A percentile compares a stretch with the other conserved stretches of the same genome.
These are phyloP conservation scores for Nudaria mundana DNA, from an alignment of 2,888 invertebrate species.

Conservation along the genomic window DNA sequence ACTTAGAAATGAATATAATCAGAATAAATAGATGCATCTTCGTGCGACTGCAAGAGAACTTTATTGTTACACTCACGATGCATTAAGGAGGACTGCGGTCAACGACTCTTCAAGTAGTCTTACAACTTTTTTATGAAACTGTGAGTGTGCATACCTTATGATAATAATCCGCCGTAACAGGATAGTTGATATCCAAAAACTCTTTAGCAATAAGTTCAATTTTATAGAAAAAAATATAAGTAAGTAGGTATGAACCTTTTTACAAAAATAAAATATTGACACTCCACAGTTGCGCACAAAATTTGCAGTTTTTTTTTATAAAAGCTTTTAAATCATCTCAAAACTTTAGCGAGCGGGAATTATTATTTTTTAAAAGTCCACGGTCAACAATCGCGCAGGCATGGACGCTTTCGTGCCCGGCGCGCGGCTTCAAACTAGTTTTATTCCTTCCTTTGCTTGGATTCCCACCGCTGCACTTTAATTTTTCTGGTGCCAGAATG, in stretches of 20 bases:
- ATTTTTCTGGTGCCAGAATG: slow-evolving; percentile 37
- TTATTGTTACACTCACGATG: slow-evolving; percentile 35
- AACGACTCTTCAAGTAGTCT: slow-evolving; percentile 47
- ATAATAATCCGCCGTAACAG: slow-evolving; percentile 5
- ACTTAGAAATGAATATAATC: too few relatives aligned
- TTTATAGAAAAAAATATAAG: too few relatives aligned
- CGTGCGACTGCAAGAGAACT: slow-evolving; percentile 18
- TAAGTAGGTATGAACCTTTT: too few relatives aligned
- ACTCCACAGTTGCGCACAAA: slow-evolving; percentile 4
- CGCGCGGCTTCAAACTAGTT: slow-evolving; percentile 44
- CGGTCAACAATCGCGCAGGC: slow-evolving; percentile 16
- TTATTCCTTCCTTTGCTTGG: slow-evolving; percentile 29
- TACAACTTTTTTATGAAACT: slow-evolving; percentile 29
- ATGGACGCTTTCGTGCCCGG: slow-evolving; percentile 35
- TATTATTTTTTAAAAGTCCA: background rate
- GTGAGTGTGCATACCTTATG: slow-evolving; percentile 20
- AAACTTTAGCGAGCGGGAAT: background rate
- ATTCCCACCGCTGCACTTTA: slow-evolving; percentile 34
- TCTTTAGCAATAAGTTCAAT: slow-evolving; percentile 16
- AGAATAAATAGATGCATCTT: slow-evolving; percentile 1
- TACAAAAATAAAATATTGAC: background rate
- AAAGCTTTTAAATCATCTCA: background rate
- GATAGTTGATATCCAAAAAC: slow-evolving; percentile 9
- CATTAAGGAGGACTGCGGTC: slow-evolving; percentile 39
- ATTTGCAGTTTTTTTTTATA: background rate